A percentile compares a stretch with the other conserved stretches of the same genome.
phyloP scores from a whole-genome alignment of 2,113 vertebrate genomes.

The Laterallus jamaicensis region DNA sequence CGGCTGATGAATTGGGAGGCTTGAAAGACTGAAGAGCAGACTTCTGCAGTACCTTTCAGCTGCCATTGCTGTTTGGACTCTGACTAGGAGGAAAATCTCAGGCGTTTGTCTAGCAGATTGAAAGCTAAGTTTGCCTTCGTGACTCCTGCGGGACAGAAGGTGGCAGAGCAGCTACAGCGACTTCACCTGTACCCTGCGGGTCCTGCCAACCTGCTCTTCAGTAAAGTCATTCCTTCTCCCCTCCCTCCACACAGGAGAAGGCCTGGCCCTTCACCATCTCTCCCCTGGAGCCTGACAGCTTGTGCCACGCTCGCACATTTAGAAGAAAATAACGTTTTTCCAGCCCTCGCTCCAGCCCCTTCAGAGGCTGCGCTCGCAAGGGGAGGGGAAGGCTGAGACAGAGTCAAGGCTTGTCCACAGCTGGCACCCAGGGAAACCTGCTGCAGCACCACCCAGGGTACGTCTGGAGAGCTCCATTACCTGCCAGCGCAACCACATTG shows the following conservation, averaged over 20 bases:
- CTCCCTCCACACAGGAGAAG: not conserved
- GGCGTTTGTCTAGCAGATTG: not conserved
- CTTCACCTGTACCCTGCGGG: not conserved
- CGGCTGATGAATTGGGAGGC: not conserved
- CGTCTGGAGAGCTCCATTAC: constrained; percentile 64
- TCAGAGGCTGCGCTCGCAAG: not conserved
- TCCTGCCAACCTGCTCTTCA: not conserved
- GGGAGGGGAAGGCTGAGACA: not conserved
- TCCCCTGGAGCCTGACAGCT: not conserved
- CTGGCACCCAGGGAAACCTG: not conserved
- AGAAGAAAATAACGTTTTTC: not conserved
- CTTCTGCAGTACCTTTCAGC: not conserved
- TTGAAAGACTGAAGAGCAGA: not conserved
- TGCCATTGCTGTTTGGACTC: not conserved
- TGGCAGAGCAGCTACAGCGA: not conserved
- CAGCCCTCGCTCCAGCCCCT: not conserved
- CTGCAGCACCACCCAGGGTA: not conserved
- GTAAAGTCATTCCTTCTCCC: not conserved
- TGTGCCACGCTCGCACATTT: not conserved
- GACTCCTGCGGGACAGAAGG: not conserved
- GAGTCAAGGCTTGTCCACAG: not conserved
- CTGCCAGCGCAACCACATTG: constrained; percentile 90
- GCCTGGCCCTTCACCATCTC: not conserved
- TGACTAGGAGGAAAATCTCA: not conserved
- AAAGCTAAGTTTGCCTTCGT: not conserved